Percentiles rank a stretch among this genome's conserved stretches.
These are phyloP conservation scores for Lophotis ruficrista DNA, from an alignment of 2,113 vertebrate genomes.

Conservation along the genomic window DNA sequence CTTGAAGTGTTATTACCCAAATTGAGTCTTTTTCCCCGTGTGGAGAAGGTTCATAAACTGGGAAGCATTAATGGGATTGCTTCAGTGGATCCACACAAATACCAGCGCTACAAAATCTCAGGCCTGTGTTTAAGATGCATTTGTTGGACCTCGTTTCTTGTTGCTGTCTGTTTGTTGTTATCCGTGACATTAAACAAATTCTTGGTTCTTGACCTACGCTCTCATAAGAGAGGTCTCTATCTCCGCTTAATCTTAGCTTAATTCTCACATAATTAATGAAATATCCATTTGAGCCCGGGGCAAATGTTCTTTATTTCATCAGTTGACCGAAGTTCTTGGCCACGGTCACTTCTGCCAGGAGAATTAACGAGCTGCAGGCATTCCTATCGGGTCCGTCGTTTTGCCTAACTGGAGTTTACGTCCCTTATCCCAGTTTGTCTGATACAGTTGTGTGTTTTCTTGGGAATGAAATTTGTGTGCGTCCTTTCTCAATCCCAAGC, in stretches of 20 bases:
- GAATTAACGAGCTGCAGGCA: neutral
- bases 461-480: neutral
- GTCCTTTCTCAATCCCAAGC: neutral
- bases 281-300: neutral
- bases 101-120: neutral
- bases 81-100: neutral
- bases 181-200: neutral
- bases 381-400: neutral
- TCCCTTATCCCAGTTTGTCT: neutral
- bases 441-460: accelerated
- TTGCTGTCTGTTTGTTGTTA: neutral
- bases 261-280: neutral
- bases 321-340: neutral
- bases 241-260: neutral
- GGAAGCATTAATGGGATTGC: neutral
- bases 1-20: neutral
- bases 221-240: neutral
- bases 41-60: neutral
- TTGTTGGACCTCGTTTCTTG: neutral
- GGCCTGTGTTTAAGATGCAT: neutral
- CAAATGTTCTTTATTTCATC: neutral
- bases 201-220: neutral
- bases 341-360: neutral
- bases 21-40: neutral
- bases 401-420: accelerated